Evolutionary conservation across 2,888 invertebrate genomes (phyloP), one percentile per base, ranked within the genome.

Genomic region (Mactromeris polynyma): DNA sequence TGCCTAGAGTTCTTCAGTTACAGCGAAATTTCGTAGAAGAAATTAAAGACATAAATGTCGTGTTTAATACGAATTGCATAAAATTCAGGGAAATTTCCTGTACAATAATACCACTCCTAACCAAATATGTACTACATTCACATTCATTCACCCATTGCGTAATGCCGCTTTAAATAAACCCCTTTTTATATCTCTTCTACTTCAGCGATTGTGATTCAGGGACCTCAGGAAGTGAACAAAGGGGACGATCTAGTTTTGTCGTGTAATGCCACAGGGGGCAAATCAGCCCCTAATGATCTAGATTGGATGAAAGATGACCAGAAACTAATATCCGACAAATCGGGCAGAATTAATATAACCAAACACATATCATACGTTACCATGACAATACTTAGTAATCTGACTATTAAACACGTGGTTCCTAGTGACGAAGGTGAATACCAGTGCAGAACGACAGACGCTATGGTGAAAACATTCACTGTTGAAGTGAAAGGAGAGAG

Each of bases 221-320:
- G 92, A 58, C 87, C 88, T 38, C 81, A 91, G 19, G 93, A 91
- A 40, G 93, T 94, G 40, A 94, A 94, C 58, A 94, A 94, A 40
- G 94, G 94, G 9, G 93, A 94, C 36, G 90, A 84, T 2, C 91
- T 95, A 33, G 84, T 88, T 11, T 88, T 95, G 73, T 89, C 85
- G 51, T 95, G 95, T 89, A 95, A 95, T 85, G 95, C 95, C 9
- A 94, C 95, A 0, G 94, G 94, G 42, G 90, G 92, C 31, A 93
- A 93, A 26, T 93, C 93, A 17, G 94, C 95, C 1, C 94, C 94
- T 0, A 90, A 94, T 64, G 95, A 95, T 82, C 90, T 95, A 78
- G 94, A 95, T 85, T 95, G 95, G 95, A 92, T 95, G 83, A 94
- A 94, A 83, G 93, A 94, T 81, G 93, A 93, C 38, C 85, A 93